Percentiles rank a stretch among this genome's conserved stretches.
phyloP scores from a whole-genome alignment of 2,797 vertebrate species.

The Echeneis naucrates region DNA sequence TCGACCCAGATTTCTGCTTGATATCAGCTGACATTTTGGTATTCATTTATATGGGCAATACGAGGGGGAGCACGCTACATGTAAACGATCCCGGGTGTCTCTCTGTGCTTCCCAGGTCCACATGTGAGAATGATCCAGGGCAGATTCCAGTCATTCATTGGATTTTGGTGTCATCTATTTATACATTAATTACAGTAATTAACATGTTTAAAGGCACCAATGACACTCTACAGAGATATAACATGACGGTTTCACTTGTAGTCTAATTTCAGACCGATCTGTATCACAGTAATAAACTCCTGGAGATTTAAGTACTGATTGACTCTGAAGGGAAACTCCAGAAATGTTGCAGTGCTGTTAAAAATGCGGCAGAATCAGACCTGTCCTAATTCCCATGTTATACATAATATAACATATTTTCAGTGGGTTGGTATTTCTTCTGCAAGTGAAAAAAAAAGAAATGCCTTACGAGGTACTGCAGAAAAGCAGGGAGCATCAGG shows the following conservation, averaged over 20 bases:
- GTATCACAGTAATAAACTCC: background rate
- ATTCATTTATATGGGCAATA: background rate
- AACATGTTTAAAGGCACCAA: background rate
- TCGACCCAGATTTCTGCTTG: background rate
- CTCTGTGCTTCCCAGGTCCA: background rate
- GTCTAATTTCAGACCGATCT: background rate
- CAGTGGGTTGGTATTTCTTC: conserved; percentile 1
- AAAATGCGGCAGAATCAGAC: background rate
- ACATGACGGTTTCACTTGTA: no score
- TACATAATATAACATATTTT: background rate
- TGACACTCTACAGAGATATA: no score
- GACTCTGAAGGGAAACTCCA: background rate
- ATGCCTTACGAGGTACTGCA: conserved; percentile 54
- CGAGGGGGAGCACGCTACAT: background rate
- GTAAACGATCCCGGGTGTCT: background rate
- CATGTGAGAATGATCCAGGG: background rate
- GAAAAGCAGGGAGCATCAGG: no score
- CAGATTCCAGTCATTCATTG: conserved; percentile 1
- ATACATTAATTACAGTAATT: background rate
- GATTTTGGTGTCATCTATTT: background rate
- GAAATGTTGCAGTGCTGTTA: background rate
- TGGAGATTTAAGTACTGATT: background rate
- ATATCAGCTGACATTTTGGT: conserved; percentile 7
- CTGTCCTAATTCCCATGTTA: background rate
- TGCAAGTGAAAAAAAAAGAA: conserved; percentile 2